phyloP scores from a whole-genome alignment of 2,113 vertebrate species.

The Morone chrysops region DNA sequence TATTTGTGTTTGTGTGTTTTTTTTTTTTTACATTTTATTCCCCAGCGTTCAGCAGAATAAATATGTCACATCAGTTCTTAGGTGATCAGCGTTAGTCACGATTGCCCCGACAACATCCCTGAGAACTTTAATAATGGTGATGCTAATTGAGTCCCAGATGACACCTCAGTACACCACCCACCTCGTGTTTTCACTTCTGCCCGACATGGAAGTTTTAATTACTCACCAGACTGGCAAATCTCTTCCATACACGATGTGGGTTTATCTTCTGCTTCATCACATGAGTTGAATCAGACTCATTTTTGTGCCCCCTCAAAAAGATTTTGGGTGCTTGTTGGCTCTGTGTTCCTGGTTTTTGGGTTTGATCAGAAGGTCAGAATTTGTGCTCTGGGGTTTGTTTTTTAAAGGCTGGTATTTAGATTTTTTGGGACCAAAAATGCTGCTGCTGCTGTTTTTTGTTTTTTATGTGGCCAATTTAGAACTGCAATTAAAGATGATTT shows the following conservation, averaged over 20 bases:
- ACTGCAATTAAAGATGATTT: not conserved
- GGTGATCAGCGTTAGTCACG: constrained; percentile 17
- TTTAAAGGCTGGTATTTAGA: not conserved
- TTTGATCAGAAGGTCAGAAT: not conserved
- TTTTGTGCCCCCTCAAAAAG: not conserved
- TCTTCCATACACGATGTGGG: constrained; percentile 36
- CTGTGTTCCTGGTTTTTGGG: not conserved
- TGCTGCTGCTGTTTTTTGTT: not conserved
- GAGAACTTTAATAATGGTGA: constrained; percentile 22
- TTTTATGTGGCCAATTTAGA: not conserved
- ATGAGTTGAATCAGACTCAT: constrained; percentile 17
- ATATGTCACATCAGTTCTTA: not conserved
- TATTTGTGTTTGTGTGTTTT: not conserved
- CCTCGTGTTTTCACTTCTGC: not conserved
- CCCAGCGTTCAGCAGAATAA: too few relatives aligned
- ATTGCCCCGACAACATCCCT: not conserved
- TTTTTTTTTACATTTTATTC: not conserved
- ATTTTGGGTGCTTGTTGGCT: not conserved
- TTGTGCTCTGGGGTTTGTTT: not conserved
- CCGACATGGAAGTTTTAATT: constrained; percentile 45
- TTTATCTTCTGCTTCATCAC: constrained; percentile 39
- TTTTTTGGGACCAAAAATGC: not conserved
- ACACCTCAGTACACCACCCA: constrained; percentile 34
- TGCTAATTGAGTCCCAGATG: constrained; percentile 35
- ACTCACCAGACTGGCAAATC: constrained; percentile 45